Percentiles rank a stretch among this genome's conserved stretches.
These are phyloP conservation scores for Zelostemma sp. DNA, from an alignment of 1,140 invertebrate genomes.

Conservation along the genomic window DNA sequence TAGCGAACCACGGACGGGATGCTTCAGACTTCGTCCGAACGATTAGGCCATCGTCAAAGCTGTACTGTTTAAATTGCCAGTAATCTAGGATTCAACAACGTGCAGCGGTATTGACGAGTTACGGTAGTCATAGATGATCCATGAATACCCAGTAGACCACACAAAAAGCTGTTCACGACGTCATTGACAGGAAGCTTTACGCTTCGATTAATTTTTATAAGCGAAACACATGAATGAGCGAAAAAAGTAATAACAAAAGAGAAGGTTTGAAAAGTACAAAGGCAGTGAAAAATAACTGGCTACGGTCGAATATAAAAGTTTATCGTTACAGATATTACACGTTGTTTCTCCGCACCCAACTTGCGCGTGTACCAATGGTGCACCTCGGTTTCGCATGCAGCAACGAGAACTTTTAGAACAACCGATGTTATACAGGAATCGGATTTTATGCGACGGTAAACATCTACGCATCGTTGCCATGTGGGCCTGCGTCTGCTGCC, in stretches of 20 bases:
- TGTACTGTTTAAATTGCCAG: too few relatives aligned
- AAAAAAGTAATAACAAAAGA: too few relatives aligned
- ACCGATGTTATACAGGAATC: slow-evolving; percentile 43
- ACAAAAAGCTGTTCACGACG: too few relatives aligned
- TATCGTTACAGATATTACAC: slow-evolving; percentile 26
- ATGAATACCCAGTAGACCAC: too few relatives aligned
- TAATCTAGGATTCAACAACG: too few relatives aligned
- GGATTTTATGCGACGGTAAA: slow-evolving; percentile 47
- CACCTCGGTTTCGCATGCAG: slow-evolving; percentile 42
- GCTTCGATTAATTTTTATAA: too few relatives aligned
- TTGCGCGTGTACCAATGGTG: slow-evolving; percentile 31
- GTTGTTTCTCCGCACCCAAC: slow-evolving; percentile 32
- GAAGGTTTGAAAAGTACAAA: neutral
- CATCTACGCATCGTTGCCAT: slow-evolving; percentile 43
- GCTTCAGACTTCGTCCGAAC: slow-evolving; percentile 25
- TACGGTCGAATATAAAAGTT: slow-evolving; percentile 19
- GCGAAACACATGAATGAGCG: too few relatives aligned
- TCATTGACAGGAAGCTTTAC: too few relatives aligned
- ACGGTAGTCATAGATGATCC: too few relatives aligned
- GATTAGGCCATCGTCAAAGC: slow-evolving; percentile 35
- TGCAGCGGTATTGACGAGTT: too few relatives aligned
- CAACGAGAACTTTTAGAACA: slow-evolving; percentile 37
- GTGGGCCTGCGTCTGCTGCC: slow-evolving; percentile 41
- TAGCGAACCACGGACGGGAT: slow-evolving; percentile 33
- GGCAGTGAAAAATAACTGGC: neutral